Evolutionary conservation across 2,888 invertebrate species (phyloP).

Genomic region (Teleiodes luculella): DNA sequence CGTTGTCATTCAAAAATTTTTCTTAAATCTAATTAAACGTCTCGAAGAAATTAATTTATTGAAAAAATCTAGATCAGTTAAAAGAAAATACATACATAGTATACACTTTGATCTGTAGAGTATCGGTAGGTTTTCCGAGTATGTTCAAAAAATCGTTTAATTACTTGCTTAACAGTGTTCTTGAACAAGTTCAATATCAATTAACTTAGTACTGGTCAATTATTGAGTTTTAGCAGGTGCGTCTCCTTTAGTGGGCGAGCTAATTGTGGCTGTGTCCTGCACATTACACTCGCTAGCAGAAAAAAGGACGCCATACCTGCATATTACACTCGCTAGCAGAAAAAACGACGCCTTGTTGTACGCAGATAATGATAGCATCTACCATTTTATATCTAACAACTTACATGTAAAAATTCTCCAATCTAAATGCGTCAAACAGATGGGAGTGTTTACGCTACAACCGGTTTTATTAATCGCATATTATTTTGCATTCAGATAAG

Average conservation of each 20-base stretch:
- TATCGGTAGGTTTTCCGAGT: no score
- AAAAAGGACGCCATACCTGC: conserved; percentile 52
- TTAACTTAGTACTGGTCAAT: conserved; percentile 46
- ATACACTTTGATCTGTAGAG: no score
- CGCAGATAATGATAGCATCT: conserved; percentile 51
- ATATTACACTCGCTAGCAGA: conserved; percentile 47
- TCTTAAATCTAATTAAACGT: no score
- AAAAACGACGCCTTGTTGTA: conserved; percentile 49
- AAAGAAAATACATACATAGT: no score
- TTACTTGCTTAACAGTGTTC: conserved; percentile 14
- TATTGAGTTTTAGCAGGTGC: conserved; percentile 68
- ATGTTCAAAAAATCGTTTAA: neutral
- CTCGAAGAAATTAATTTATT: no score
- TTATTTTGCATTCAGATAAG: conserved; percentile 14
- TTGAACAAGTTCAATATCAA: conserved; percentile 48
- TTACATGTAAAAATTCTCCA: conserved; percentile 26
- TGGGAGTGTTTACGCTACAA: conserved; percentile 36
- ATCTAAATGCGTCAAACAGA: conserved; percentile 45
- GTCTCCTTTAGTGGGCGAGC: conserved; percentile 54
- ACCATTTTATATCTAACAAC: conserved; percentile 31
- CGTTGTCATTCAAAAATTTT: no score
- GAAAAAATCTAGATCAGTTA: no score
- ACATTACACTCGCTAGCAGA: conserved; percentile 45
- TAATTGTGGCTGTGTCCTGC: conserved; percentile 49
- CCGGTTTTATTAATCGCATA: conserved; percentile 3